Base-by-base conservation (phyloP, 2,888 invertebrate genomes). In the Hyposoter dolosus region DNA sequence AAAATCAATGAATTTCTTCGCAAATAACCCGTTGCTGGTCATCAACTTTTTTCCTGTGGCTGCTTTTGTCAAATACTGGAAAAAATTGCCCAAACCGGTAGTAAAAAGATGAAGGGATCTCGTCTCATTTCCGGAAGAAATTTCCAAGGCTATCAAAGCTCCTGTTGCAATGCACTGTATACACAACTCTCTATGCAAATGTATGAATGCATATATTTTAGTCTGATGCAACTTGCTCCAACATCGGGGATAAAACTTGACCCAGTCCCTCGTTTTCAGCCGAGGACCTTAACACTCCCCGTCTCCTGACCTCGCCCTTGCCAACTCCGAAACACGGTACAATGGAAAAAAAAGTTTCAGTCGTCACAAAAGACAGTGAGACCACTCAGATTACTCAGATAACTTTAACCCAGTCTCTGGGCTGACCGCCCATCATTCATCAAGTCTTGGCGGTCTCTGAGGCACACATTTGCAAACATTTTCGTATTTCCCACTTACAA, bases 381-480 rank as follows among this genome's bases (percentile, higher is more conserved):
- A 89, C 89, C 90, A 89, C 93, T 93, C 92, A 92, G 93, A 93
- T 93, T 93, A 93, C 93, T 75, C 88, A 91, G 93, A 93, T 93
- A 93, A 92, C 93, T 93, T 93, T 93, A 92, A 90, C 91, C 86
- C 89, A 90, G 91, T 90, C 92, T 88, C 90, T 89, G 89, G 89
- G 89, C 89, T 91, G 90, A 90, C 92, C 93, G 93, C 91, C 91
- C 91, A 91, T 93, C 93, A 93, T 93, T 93, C 92, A 93, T 93
- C 93, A 93, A 92, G 90, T 91, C 91, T 88, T 56, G 77, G 68
- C 75, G 43, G 79, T 83, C 71, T 66, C 80, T 35, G 85, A 86
- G 76, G 63, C 81, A 66, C 80, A 60, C 78, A 71, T 47, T 71
- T 19, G 28, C 71, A 43, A 74, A 47, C 50, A 69, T 65, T 63